Evolutionary conservation across 2,113 vertebrate genomes (phyloP), one percentile per base, ranked within the genome.

Genomic region (Epinephelus lanceolatus): DNA sequence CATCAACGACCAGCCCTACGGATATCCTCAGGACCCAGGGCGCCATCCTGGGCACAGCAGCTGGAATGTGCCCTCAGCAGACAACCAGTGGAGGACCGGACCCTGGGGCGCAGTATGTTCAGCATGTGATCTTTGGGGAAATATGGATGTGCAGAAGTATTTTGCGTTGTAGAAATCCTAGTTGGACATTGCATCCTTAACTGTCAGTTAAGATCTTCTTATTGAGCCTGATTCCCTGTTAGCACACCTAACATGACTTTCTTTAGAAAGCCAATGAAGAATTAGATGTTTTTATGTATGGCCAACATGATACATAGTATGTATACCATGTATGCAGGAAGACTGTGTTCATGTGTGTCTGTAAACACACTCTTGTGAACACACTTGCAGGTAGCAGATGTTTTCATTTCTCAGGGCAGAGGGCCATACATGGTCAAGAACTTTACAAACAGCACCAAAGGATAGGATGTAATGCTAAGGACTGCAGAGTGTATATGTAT

Each of bases 31-130:
- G 59, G 91, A 95, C 87, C 94, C 96, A 3, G 93, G 95, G 57
- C 94, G 89, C 84, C 94, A 93, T 76, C 92, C 92, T 19, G 96
- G 97, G n/a, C 96, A 96, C 91, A 95, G 90, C 78, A 94, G 87
- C 81, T 96, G 96, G 94, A 95, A 96, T 27, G 94, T 40, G 59
- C 95, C 95, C 1, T 95, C 96, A 0, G 71, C 92, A 18, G 93
- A 94, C 86, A 96, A 96, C 94, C 98, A 98, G 1, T 99, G 98
- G 98, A 96, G 98, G 93, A 99, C 97, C 2, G 98, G 98, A 88
- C 98, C 97, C 1, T 99, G 98, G 98, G 98, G 98, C 94, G 96
- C 97, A 91, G 98, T 99, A 98, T 95, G 96, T 94, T 68, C 63
- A 71, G 3, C 80, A 78, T 78, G 61, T 79, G 21, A 72, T 76